These are phyloP conservation scores for Rhopilema esculentum DNA, from an alignment of 30 jellyfish, hydroid and myxozoan species.

Conservation along the genomic window DNA sequence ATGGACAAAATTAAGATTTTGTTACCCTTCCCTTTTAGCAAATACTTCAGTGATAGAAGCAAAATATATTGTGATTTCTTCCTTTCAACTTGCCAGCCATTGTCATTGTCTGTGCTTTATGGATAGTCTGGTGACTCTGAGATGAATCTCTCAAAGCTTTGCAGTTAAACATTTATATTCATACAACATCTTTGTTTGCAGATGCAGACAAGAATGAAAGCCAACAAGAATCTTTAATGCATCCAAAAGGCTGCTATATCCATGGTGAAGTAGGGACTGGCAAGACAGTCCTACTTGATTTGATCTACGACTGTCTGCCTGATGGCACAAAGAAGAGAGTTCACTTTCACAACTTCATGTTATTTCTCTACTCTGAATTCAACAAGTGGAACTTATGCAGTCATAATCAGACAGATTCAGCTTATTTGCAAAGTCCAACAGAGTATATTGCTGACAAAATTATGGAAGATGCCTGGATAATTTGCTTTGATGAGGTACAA, in stretches of 20 bases:
- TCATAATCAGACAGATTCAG: conserved; percentile 20
- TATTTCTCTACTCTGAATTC: conserved; percentile 78
- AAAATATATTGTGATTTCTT: no score
- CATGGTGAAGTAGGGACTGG: conserved; percentile 96
- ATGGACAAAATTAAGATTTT: no score
- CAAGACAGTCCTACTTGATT: conserved; percentile 77
- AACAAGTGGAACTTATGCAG: conserved; percentile 87
- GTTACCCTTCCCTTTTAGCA: no score
- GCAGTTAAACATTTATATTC: not conserved
- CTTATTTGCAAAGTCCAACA: conserved; percentile 53
- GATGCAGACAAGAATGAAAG: not conserved
- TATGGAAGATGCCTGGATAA: conserved; percentile 74
- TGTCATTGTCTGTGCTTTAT: no score
- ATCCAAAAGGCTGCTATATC: conserved; percentile 69
- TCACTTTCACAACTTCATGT: conserved; percentile 84
- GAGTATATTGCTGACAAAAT: conserved; percentile 78
- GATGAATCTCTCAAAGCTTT: no score
- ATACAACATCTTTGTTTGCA: not conserved
- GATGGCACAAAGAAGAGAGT: conserved; percentile 72
- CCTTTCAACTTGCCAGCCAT: no score
- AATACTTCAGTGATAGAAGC: no score
- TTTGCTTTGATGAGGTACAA: conserved; percentile 91
- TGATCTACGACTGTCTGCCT: conserved; percentile 79
- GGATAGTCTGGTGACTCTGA: no score
- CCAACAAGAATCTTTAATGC: not conserved